Evolutionary conservation across 2,888 invertebrate genomes (phyloP).

Genomic region (Eupithecia insigniata): DNA sequence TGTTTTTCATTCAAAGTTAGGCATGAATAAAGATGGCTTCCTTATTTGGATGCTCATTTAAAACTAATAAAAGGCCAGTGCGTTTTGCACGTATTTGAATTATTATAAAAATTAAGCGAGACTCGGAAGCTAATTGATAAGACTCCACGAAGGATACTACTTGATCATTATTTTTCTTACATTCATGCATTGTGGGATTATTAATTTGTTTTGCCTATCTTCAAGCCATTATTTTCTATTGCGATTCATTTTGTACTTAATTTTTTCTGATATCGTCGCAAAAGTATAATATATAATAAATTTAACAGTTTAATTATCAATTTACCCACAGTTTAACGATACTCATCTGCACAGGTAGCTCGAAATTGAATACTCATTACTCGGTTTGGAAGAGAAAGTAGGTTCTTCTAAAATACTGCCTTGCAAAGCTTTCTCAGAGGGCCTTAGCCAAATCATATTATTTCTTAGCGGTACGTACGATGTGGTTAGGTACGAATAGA

Average conservation of each 20-base stretch:
- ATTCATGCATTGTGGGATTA: neutral
- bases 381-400: conserved; percentile 28
- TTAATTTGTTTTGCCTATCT: neutral
- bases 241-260: neutral
- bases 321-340: conserved; percentile 3
- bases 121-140: neutral
- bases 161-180: neutral
- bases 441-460: conserved; percentile 23
- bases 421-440: conserved; percentile 23
- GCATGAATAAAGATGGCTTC: conserved; percentile 36
- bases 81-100: conserved; percentile 37
- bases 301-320: conserved; percentile 5
- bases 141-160: neutral
- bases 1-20: conserved; percentile 29
- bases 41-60: conserved; percentile 39
- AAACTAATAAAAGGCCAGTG: conserved; percentile 36
- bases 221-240: neutral
- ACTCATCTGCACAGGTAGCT: conserved; percentile 5
- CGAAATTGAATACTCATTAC: conserved; percentile 15
- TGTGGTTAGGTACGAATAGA: conserved; percentile 6
- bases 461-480: neutral
- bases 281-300: neutral
- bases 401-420: conserved; percentile 27
- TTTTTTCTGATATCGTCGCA: neutral
- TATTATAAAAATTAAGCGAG: conserved; percentile 27